Evolutionary conservation across 2,113 vertebrate genomes (phyloP).

Genomic region (Prunella himalayana): DNA sequence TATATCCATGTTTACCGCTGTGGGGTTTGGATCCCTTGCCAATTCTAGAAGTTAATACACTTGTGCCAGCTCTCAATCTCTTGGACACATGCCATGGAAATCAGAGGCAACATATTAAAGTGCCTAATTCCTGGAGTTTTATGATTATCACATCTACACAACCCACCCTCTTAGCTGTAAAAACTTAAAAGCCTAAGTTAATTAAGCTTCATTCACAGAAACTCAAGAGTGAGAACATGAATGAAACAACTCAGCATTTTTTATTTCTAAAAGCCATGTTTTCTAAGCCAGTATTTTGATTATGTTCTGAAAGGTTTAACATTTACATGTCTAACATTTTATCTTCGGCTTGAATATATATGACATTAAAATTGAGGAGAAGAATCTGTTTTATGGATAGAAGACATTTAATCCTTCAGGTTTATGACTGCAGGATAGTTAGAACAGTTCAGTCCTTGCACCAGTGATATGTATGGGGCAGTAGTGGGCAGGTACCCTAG

Average conservation of each 20-base stretch:
- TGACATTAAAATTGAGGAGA: not conserved
- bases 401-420: not conserved
- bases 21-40: not conserved
- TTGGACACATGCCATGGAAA: not conserved
- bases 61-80: not conserved
- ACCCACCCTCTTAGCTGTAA: not conserved
- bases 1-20: not conserved
- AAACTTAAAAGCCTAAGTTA: not conserved
- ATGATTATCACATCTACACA: not conserved
- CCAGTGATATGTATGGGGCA: not conserved
- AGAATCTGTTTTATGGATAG: not conserved
- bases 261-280: not conserved
- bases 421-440: not conserved
- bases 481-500: rapidly evolving
- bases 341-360: not conserved
- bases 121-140: not conserved
- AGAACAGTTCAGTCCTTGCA: not conserved
- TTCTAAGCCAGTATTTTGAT: not conserved
- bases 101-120: not conserved
- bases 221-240: not conserved
- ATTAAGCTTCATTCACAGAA: not conserved
- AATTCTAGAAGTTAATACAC: not conserved
- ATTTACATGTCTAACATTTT: not conserved
- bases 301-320: not conserved
- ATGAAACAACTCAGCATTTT: not conserved